Evolutionary conservation across 1,140 invertebrate genomes (phyloP).

Genomic region (Drosophila aff.): DNA sequence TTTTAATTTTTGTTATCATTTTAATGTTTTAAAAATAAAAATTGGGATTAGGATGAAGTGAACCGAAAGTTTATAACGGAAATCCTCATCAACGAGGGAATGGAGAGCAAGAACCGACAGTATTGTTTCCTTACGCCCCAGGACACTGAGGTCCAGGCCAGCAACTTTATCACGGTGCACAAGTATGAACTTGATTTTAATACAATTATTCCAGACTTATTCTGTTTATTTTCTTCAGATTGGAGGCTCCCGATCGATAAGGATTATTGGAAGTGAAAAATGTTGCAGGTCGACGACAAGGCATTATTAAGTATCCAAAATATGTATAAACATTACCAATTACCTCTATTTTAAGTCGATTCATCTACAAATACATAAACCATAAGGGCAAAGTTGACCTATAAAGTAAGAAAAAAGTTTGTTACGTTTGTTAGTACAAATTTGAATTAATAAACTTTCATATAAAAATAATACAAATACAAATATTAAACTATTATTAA

Average conservation of each 20-base stretch:
- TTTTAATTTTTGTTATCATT: constrained; percentile 87
- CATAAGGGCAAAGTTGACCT: constrained; percentile 1
- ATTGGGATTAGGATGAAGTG: constrained; percentile 88
- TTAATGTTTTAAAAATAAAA: constrained; percentile 85
- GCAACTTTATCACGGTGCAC: constrained; percentile 87
- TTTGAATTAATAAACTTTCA: too few species aligned
- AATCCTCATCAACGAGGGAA: constrained; percentile 89
- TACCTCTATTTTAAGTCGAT: not conserved
- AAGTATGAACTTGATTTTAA: too few species aligned
- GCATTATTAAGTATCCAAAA: not conserved
- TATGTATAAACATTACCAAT: not conserved
- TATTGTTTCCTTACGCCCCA: constrained; percentile 92
- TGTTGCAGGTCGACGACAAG: constrained; percentile 40
- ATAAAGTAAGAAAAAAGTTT: not conserved
- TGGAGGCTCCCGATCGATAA: constrained; percentile 61
- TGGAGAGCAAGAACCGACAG: constrained; percentile 87
- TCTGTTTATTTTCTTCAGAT: constrained; percentile 9
- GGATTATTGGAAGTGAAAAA: too few species aligned
- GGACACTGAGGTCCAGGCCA: constrained; percentile 87
- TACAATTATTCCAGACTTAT: not conserved
- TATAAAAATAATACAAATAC: too few species aligned
- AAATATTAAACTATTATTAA: too few species aligned
- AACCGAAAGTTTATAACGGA: constrained; percentile 90
- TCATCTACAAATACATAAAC: not conserved
- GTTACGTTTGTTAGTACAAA: too few species aligned